phyloP scores from a whole-genome alignment of 2,888 invertebrate species.

The Notodonta dromedarius region DNA sequence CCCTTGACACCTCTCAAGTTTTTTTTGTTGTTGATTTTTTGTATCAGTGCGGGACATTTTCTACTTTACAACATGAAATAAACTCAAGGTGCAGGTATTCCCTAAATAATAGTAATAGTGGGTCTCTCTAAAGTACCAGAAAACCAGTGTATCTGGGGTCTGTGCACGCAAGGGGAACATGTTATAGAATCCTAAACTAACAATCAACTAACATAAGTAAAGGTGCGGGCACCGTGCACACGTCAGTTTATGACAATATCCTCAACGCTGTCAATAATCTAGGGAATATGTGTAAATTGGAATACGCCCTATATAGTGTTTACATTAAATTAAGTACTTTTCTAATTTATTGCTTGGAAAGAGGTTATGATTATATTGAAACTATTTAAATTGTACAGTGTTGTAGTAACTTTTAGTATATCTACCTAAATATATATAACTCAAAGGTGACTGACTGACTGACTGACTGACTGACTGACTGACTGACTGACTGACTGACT shows the following conservation, averaged over 20 bases:
- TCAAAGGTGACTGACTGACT: too few relatives aligned
- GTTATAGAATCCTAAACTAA: slow-evolving; percentile 51
- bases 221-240: slow-evolving; percentile 16
- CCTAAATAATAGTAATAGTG: not conserved
- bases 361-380: too few relatives aligned
- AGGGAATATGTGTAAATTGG: not conserved
- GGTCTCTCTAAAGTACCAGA: not conserved
- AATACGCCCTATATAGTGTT: not conserved
- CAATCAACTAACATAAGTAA: slow-evolving; percentile 39
- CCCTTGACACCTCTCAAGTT: too few relatives aligned
- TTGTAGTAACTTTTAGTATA: too few relatives aligned
- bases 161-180: slow-evolving; percentile 21
- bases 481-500: too few relatives aligned
- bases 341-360: not conserved
- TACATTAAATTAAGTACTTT: not conserved
- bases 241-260: slow-evolving; percentile 3
- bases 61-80: too few relatives aligned
- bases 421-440: too few relatives aligned
- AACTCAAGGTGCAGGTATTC: too few relatives aligned
- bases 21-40: too few relatives aligned
- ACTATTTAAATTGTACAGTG: too few relatives aligned
- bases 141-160: not conserved
- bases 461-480: too few relatives aligned
- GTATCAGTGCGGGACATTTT: too few relatives aligned
- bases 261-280: slow-evolving; percentile 4